Evolutionary conservation across 1,140 invertebrate genomes (phyloP), one percentile per base, ranked within the genome.

Genomic region (Venturia canescens): DNA sequence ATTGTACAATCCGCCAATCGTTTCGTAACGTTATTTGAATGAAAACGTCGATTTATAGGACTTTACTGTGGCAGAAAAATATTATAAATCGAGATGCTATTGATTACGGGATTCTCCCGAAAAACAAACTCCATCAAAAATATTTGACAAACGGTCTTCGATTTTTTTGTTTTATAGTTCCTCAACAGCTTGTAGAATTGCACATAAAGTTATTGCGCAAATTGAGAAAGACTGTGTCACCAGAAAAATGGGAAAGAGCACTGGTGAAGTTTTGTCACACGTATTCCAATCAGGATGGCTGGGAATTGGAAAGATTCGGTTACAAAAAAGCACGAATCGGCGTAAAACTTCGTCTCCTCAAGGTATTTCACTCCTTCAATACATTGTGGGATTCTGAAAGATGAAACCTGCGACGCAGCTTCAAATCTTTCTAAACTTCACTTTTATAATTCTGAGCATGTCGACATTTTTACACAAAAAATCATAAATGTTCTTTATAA

Each of bases 271-370:
- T 98, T 92, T 97, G 97, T 92, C 96, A 98, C 87, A 94, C 95
- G 50, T 98, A 97, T 89, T 96, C 95, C 63, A 94, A 96, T 83
- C 96, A 98, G 87, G 98, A 99, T 94, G 98, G 96, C 79, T 99
- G 98, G 98, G 98, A 99, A 93, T 93, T 99, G 67, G 98, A 99
- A 91, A 93, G 97, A 82, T 98, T 98, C 94, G 98, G 98, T 50
- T 99, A 98, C 90, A 97, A 97, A 89, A 97, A 98, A 92, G 95
- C 97, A 82, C 96, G 96, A 85, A 92, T 97, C 60, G 94, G 94
- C 86, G 95, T 98, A 7, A 99, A 99, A 93, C 93, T 99, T 81
- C 94, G 96, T 83, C 93, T 98, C 84, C 93, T 99, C 66, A 98
- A 98, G 94, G 95, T 95, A 92, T 85, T 69, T 44, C 21, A 50